These are phyloP conservation scores for Kobus ellipsiprymnus DNA, from an alignment of 2,113 vertebrate species.

Conservation along the genomic window DNA sequence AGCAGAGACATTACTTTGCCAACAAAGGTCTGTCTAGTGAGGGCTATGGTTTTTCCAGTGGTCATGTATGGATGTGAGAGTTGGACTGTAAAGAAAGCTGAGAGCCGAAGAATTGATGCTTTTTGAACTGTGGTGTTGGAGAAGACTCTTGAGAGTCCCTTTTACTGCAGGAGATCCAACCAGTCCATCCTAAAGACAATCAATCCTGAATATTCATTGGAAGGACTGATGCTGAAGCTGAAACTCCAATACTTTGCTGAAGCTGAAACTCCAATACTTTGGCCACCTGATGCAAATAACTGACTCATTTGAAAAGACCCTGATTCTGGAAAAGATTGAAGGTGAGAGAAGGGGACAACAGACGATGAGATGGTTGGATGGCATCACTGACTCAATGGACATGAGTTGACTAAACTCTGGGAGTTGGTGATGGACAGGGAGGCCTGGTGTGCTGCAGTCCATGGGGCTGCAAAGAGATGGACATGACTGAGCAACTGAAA, in stretches of 20 bases:
- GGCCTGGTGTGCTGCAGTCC: background rate
- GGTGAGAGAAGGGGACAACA: background rate
- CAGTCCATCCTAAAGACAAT: background rate
- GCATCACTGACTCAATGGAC: background rate
- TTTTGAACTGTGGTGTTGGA: background rate
- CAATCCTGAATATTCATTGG: background rate
- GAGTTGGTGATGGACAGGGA: background rate
- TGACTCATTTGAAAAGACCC: background rate
- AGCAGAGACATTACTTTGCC: background rate
- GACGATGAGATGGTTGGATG: background rate
- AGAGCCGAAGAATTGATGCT: fast-evolving
- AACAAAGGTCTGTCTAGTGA: background rate
- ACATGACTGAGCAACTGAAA: background rate
- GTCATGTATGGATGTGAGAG: background rate
- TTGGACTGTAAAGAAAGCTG: background rate
- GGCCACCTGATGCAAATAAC: background rate
- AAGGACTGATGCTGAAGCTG: background rate
- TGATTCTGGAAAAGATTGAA: background rate
- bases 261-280: background rate
- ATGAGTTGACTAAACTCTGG: background rate
- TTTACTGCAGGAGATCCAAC: background rate
- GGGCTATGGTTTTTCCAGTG: background rate
- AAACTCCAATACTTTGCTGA: background rate
- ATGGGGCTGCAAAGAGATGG: background rate
- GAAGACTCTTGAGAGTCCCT: background rate